These are phyloP conservation scores for Lineus longissimus DNA, from an alignment of 1,140 invertebrate species.

Conservation along the genomic window DNA sequence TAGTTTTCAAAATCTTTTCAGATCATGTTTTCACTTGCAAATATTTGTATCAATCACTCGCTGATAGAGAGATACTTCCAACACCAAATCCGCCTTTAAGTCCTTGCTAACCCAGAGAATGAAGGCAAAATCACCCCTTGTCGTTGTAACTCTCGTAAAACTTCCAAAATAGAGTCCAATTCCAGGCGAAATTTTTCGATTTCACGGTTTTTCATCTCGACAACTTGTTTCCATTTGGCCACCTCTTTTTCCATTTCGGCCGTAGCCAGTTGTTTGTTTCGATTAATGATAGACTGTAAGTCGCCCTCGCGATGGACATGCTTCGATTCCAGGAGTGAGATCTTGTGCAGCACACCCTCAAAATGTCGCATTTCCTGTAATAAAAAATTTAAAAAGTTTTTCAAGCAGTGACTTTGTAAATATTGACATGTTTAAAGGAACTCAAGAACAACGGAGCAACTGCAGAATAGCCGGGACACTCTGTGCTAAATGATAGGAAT, in stretches of 20 bases:
- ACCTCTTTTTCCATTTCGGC: conserved; percentile 37
- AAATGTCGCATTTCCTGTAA: conserved; percentile 51
- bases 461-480: too few relatives aligned
- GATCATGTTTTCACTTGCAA: too few relatives aligned
- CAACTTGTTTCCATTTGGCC: conserved; percentile 43
- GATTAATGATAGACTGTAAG: conserved; percentile 38
- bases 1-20: too few relatives aligned
- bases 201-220: conserved; percentile 47
- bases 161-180: conserved; percentile 49
- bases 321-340: conserved; percentile 38
- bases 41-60: too few relatives aligned
- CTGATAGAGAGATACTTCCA: too few relatives aligned
- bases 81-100: too few relatives aligned
- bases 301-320: conserved; percentile 42
- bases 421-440: background rate
- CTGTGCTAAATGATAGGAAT: too few relatives aligned
- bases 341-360: conserved; percentile 44
- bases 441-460: too few relatives aligned
- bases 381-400: background rate
- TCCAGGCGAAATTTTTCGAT: conserved; percentile 46
- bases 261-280: conserved; percentile 28
- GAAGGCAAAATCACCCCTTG: conserved; percentile 28
- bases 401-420: background rate
- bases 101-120: too few relatives aligned
- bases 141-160: conserved; percentile 44